These are phyloP conservation scores for Lepidurus packardi DNA, from an alignment of 1,140 invertebrate genomes.

Conservation along the genomic window DNA sequence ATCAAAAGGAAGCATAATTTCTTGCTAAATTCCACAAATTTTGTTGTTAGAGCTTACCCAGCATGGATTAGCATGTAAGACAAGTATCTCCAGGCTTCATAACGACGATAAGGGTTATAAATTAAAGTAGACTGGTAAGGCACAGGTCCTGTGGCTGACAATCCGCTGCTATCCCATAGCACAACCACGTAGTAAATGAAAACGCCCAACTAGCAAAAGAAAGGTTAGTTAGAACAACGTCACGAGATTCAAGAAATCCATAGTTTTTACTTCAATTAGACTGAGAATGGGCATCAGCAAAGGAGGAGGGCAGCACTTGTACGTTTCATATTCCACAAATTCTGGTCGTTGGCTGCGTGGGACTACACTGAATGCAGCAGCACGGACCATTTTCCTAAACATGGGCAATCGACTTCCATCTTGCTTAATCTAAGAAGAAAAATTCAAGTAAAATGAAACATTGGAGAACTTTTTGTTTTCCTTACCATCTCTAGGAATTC, in stretches of 20 bases:
- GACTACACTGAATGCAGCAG: constrained; percentile 36
- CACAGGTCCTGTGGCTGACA: constrained; percentile 49
- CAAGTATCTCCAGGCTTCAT: constrained; percentile 85
- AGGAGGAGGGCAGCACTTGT: constrained; percentile 76
- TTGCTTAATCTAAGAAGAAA: constrained; percentile 24
- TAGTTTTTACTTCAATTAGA: constrained; percentile 44
- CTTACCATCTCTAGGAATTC: constrained; percentile 74
- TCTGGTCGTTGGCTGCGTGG: constrained; percentile 47
- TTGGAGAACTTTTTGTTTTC: neutral
- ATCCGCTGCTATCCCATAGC: constrained; percentile 33
- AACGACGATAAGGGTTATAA: constrained; percentile 80
- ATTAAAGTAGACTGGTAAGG: constrained; percentile 72
- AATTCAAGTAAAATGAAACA: neutral
- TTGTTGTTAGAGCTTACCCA: constrained; percentile 25
- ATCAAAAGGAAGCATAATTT: neutral
- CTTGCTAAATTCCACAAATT: constrained; percentile 35
- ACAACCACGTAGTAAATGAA: constrained; percentile 48
- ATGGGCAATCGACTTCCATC: constrained; percentile 26
- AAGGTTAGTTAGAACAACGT: neutral
- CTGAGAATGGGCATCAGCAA: constrained; percentile 67
- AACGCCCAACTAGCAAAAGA: constrained; percentile 44
- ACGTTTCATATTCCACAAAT: constrained; percentile 71
- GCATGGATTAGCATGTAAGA: constrained; percentile 94
- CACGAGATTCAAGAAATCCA: neutral
- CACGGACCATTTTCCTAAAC: constrained; percentile 34